These are phyloP conservation scores for Prunella strophiata DNA, from an alignment of 2,797 vertebrate species.

Conservation along the genomic window DNA sequence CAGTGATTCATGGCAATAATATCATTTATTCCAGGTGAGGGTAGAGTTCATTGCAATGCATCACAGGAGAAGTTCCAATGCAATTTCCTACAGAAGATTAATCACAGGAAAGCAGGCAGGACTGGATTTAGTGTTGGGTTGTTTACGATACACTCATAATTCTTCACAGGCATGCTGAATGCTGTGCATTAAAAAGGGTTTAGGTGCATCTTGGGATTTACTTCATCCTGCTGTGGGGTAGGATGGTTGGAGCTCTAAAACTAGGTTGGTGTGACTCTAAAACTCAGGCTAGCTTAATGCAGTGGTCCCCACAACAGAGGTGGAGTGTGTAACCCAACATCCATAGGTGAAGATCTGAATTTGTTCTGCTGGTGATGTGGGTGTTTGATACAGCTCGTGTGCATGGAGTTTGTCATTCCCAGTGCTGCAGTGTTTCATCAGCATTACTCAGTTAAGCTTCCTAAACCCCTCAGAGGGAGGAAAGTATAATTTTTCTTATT, in stretches of 20 bases:
- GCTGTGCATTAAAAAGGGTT: background rate
- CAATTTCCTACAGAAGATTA: slow-evolving; percentile 53
- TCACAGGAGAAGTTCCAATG: slow-evolving; percentile 32
- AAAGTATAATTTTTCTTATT: background rate
- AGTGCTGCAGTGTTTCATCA: background rate
- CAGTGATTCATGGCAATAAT: slow-evolving; percentile 31
- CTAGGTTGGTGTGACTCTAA: background rate
- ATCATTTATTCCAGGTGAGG: slow-evolving; percentile 32
- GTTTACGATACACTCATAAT: slow-evolving; percentile 13
- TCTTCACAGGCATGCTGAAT: background rate
- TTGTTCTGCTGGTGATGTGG: background rate
- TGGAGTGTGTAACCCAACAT: background rate
- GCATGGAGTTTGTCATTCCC: background rate
- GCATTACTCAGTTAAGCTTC: background rate
- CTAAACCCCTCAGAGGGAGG: background rate
- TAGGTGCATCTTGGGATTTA: background rate
- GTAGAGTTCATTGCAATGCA: background rate
- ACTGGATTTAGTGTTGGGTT: slow-evolving; percentile 8
- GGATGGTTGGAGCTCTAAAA: background rate
- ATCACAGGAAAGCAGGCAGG: slow-evolving; percentile 38
- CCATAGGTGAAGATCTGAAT: background rate
- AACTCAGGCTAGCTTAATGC: background rate
- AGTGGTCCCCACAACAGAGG: background rate
- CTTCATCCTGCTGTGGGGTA: background rate
- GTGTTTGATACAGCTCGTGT: background rate